These are phyloP conservation scores for Triops cancriformis DNA, from an alignment of 1,140 invertebrate species.

Conservation along the genomic window DNA sequence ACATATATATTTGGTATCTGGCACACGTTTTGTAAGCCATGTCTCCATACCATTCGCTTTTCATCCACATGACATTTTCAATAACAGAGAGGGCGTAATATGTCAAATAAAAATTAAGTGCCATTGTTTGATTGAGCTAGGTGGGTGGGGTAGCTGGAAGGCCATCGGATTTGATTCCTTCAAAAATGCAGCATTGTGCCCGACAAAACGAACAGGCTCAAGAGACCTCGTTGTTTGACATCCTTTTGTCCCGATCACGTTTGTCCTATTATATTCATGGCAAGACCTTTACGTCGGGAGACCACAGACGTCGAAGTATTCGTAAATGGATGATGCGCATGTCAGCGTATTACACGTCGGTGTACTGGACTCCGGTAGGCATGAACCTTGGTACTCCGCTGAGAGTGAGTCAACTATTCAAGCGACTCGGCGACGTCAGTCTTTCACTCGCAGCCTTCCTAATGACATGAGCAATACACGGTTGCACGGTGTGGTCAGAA, in stretches of 20 bases:
- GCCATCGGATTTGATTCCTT: too few relatives aligned
- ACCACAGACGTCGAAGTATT: background rate
- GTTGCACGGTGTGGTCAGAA: background rate
- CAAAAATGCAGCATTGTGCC: too few relatives aligned
- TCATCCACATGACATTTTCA: too few relatives aligned
- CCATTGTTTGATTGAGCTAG: too few relatives aligned
- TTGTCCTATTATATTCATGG: background rate
- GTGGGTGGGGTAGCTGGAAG: too few relatives aligned
- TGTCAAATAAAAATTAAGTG: too few relatives aligned
- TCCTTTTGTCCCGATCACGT: background rate
- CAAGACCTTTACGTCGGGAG: background rate
- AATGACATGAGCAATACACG: slow-evolving; percentile 10
- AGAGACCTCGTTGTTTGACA: too few relatives aligned
- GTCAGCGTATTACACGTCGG: background rate
- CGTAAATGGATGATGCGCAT: background rate
- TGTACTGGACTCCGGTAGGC: background rate
- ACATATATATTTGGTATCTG: too few relatives aligned
- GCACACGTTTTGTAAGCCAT: too few relatives aligned
- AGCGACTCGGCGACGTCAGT: background rate
- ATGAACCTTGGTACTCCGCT: background rate
- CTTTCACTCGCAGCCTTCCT: background rate
- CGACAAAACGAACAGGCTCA: too few relatives aligned
- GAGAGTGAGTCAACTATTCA: background rate
- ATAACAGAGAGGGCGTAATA: too few relatives aligned
- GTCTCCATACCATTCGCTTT: too few relatives aligned